These are phyloP conservation scores for Spisula solida DNA, from an alignment of 2,888 invertebrate species.

Conservation along the genomic window DNA sequence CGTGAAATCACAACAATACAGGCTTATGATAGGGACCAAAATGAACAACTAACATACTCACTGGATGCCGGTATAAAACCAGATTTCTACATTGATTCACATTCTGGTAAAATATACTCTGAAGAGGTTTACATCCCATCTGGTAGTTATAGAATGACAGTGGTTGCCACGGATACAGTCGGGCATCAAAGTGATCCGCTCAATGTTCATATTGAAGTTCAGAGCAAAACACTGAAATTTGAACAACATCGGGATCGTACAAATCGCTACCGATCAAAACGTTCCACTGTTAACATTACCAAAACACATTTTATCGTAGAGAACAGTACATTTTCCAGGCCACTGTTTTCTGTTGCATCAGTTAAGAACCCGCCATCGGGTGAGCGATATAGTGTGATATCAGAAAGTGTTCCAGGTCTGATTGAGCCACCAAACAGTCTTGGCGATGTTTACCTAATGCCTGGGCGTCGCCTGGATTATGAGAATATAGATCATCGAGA, in stretches of 20 bases:
- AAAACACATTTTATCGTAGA: constrained; percentile 72
- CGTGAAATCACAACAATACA: constrained; percentile 60
- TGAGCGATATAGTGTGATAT: constrained; percentile 69
- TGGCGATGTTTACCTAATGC: constrained; percentile 75
- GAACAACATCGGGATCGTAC: constrained; percentile 26
- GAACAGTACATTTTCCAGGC: constrained; percentile 68
- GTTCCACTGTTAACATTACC: constrained; percentile 66
- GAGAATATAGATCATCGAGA: constrained; percentile 91
- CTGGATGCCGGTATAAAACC: constrained; percentile 45
- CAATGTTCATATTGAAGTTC: constrained; percentile 58
- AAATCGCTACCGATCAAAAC: constrained; percentile 69
- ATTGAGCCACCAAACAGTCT: constrained; percentile 69
- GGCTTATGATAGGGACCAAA: constrained; percentile 68
- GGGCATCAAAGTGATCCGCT: constrained; percentile 64
- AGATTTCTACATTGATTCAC: constrained; percentile 66
- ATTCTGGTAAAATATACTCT: constrained; percentile 66
- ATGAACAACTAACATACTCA: constrained; percentile 68
- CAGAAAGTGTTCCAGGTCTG: constrained; percentile 60
- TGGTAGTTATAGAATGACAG: constrained; percentile 58
- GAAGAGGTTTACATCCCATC: constrained; percentile 60
- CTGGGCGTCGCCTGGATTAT: constrained; percentile 88
- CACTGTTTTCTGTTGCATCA: constrained; percentile 71
- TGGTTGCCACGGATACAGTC: constrained; percentile 67
- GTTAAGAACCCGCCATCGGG: constrained; percentile 59
- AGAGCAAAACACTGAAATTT: constrained; percentile 64